A percentile compares a stretch with the other conserved stretches of the same genome.
phyloP scores from a whole-genome alignment of 2,888 invertebrate species.

The Drosophila gaucha region DNA sequence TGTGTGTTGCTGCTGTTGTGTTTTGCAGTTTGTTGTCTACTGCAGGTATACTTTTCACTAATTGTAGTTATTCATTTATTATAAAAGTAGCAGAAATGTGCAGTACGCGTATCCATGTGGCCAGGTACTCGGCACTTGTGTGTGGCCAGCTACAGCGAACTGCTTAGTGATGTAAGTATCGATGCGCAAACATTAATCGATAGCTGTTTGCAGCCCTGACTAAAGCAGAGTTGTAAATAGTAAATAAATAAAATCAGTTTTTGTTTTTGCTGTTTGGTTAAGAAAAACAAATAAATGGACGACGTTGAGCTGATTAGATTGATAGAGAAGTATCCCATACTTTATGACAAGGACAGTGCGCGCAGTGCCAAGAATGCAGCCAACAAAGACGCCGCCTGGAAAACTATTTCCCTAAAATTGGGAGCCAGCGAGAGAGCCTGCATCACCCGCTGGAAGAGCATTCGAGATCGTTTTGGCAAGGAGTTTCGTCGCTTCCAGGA shows the following conservation, averaged over 20 bases:
- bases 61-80: slow-evolving; percentile 27
- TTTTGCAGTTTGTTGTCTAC: background rate
- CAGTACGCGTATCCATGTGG: slow-evolving; percentile 46
- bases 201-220: slow-evolving; percentile 13
- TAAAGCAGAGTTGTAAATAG: slow-evolving; percentile 1
- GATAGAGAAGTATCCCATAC: slow-evolving; percentile 74
- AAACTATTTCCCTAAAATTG: slow-evolving; percentile 65
- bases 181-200: slow-evolving; percentile 2
- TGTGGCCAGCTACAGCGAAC: slow-evolving; percentile 20
- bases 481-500: slow-evolving; percentile 78
- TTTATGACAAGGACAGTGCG: slow-evolving; percentile 76
- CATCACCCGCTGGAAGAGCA: slow-evolving; percentile 82
- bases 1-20: background rate
- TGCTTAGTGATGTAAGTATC: slow-evolving; percentile 1
- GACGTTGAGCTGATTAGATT: slow-evolving; percentile 72
- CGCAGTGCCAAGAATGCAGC: slow-evolving; percentile 69
- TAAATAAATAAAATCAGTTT: slow-evolving; percentile 34
- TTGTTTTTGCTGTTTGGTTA: slow-evolving; percentile 12
- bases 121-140: slow-evolving; percentile 36
- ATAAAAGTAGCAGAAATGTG: slow-evolving; percentile 33
- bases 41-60: slow-evolving; percentile 7
- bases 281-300: slow-evolving; percentile 50
- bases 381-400: slow-evolving; percentile 79
- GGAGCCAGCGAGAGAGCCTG: slow-evolving; percentile 81
- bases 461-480: slow-evolving; percentile 81